A percentile compares a stretch with the other conserved stretches of the same genome.
Conservation (phyloP, 2,888 invertebrate genomes). For the Apodemia hepburni region DNA sequence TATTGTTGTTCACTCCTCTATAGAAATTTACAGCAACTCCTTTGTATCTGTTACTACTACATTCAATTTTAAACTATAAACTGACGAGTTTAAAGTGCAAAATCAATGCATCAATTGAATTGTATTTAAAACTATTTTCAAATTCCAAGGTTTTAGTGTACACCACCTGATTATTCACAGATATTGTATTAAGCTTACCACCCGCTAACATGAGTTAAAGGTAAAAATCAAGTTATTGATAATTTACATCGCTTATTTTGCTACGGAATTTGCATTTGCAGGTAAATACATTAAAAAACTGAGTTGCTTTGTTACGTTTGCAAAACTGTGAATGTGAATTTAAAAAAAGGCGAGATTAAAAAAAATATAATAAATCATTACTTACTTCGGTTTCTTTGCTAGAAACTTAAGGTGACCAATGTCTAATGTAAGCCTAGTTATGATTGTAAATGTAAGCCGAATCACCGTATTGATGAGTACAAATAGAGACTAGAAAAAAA, state of each 20-base stretch:
- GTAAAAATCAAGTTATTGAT: constrained; percentile 45
- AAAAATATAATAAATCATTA: neutral
- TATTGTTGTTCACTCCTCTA: constrained; percentile 56
- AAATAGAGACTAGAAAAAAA: too few relatives aligned
- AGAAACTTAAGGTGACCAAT: too few relatives aligned
- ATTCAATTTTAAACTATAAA: neutral
- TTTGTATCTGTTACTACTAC: constrained; percentile 18
- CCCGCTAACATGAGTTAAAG: constrained; percentile 70
- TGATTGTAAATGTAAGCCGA: too few relatives aligned
- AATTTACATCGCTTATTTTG: constrained; percentile 33
- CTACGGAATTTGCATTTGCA: constrained; percentile 32
- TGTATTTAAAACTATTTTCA: constrained; percentile 13
- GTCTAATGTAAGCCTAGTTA: too few relatives aligned
- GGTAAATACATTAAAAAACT: neutral
- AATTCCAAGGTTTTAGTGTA: constrained; percentile 22
- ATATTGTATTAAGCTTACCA: constrained; percentile 68
- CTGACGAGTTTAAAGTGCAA: neutral
- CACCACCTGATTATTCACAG: constrained; percentile 67
- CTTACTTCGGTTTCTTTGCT: too few relatives aligned
- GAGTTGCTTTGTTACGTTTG: neutral
- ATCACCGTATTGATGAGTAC: too few relatives aligned
- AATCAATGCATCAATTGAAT: neutral
- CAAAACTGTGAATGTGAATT: neutral
- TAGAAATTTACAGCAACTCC: constrained; percentile 37
- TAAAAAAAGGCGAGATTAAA: neutral